A percentile compares a stretch with the other conserved stretches of the same genome.
phyloP scores from a whole-genome alignment of 2,888 invertebrate species.

The Labia minor region DNA sequence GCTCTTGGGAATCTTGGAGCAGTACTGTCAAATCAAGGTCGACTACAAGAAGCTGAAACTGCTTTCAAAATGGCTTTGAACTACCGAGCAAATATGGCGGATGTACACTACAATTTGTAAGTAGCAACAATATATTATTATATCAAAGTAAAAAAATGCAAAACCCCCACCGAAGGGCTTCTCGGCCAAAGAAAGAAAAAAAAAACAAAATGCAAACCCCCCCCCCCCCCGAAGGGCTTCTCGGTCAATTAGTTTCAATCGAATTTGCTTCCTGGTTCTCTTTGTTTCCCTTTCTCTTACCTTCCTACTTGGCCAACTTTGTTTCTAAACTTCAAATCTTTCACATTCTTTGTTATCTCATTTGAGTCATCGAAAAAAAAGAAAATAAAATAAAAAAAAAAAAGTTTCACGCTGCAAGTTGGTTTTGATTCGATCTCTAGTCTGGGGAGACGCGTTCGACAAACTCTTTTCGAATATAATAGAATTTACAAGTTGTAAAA shows the following conservation, averaged over 20 bases:
- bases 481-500: constrained; percentile 6
- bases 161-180: neutral
- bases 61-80: constrained; percentile 84
- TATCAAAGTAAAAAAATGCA: neutral
- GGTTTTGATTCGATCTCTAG: neutral
- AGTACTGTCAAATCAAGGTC: constrained; percentile 80
- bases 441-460: neutral
- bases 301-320: neutral
- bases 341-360: constrained; percentile 5
- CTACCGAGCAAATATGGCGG: constrained; percentile 93
- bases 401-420: neutral
- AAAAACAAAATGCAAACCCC: too few species aligned
- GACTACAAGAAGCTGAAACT: constrained; percentile 76
- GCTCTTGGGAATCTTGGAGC: constrained; percentile 96
- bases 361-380: too few species aligned
- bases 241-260: neutral
- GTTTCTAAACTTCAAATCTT: neutral
- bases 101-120: constrained; percentile 98
- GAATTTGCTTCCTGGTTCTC: neutral
- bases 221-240: too few species aligned
- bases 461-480: constrained; percentile 13
- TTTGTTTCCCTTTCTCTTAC: neutral
- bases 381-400: neutral
- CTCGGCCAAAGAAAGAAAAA: too few species aligned
- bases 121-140: constrained; percentile 38